phyloP scores from a whole-genome alignment of 2,888 invertebrate species.

The Invenusta paracnida region DNA sequence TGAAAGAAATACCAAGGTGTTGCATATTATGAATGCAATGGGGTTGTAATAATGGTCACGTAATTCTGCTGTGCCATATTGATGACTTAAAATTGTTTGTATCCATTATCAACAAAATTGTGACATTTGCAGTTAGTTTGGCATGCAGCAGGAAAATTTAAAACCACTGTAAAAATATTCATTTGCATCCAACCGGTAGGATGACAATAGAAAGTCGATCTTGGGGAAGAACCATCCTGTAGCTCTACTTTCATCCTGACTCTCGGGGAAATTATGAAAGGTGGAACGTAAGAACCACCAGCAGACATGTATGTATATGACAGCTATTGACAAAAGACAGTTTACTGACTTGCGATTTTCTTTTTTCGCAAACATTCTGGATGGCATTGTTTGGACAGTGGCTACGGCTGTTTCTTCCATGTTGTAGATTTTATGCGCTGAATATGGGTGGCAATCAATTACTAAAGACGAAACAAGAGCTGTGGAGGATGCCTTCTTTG shows the following conservation, averaged over 20 bases:
- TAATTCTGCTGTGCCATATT: neutral
- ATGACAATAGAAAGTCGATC: neutral
- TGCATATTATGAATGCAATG: neutral
- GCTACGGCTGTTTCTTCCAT: neutral
- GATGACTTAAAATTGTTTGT: neutral
- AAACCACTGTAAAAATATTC: neutral
- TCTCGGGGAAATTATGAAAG: neutral
- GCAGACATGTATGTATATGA: neutral
- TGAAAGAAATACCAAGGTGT: neutral
- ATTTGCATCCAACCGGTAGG: neutral
- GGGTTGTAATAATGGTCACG: neutral
- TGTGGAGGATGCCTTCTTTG: neutral
- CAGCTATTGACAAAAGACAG: neutral
- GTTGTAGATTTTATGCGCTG: neutral
- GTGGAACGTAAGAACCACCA: too few relatives aligned
- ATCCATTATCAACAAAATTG: neutral
- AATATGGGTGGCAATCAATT: neutral
- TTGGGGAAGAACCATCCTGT: neutral
- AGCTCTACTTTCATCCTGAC: neutral
- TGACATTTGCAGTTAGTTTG: neutral
- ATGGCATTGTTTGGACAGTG: neutral
- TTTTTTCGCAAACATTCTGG: neutral
- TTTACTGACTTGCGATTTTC: neutral
- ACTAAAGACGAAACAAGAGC: neutral
- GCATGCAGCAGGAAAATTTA: neutral